Evolutionary conservation across 2,888 invertebrate genomes (phyloP), one percentile per base, ranked within the genome.

Genomic region (Ferrisia virgata): DNA sequence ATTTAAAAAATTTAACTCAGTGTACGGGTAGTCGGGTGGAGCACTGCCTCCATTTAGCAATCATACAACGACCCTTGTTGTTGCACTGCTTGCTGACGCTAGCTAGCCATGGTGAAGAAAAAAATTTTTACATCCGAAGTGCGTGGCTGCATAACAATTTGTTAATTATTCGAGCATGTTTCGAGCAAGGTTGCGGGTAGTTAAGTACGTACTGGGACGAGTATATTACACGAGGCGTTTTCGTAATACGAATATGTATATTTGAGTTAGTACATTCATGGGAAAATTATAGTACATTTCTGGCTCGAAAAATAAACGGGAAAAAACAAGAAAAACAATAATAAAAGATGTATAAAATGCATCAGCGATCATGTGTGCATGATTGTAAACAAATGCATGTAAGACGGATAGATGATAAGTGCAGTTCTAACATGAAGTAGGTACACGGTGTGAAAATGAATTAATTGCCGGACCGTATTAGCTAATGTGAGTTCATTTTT

Each of bases 381-480:
- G 36, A 76, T 76, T 76, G 72, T 36, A 76, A 76, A 76, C 36
- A 76, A 76, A 76, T 36, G 72, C 18, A 69, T 22, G 64, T 11
- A n/a, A 25, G 47, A 15, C 36, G 72, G 18, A 76, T 64, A 76
- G 72, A 18, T 76, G 72, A 76, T 76, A 76, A 76, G 72, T 76
- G 72, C 72, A 76, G 33, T 76, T 76, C n/a, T 31, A 64, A 64
- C 64, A 6, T 36, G 9, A n/a, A 36, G 33, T 6, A 64, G n/a
- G n/a, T n/a, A 69, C 36, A 36, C 72, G 72, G 36, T 76, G 72
- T 76, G 72, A 76, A 76, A 76, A 76, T 76, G 36, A 76, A 76
- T 76, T 76, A 76, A 76, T 76, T 76, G 72, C 36, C 64, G 64
- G 64, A 64, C 64, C 28, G 64, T 64, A 64, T n/a, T n/a, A n/a